Evolutionary conservation across 2,113 vertebrate genomes (phyloP).

Genomic region (Xiphorhynchus elegans): DNA sequence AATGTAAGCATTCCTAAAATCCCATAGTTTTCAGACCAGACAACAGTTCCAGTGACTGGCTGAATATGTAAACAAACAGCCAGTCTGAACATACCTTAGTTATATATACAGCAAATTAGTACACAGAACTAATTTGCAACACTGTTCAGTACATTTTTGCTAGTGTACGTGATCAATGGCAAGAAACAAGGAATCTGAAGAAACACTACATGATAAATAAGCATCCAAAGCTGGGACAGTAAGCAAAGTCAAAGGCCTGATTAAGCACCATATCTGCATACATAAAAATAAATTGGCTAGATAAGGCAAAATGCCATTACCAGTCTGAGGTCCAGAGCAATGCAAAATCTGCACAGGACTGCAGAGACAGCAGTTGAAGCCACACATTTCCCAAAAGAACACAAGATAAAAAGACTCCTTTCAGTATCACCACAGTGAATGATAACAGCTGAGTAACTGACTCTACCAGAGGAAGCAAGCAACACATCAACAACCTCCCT

Average conservation of each 20-base stretch:
- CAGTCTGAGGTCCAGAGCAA: not conserved
- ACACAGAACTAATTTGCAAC: not conserved
- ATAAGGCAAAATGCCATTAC: not conserved
- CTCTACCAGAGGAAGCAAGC: not conserved
- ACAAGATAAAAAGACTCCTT: not conserved
- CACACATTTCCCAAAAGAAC: not conserved
- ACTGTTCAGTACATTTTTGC: not conserved
- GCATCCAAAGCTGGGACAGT: not conserved
- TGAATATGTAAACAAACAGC: not conserved
- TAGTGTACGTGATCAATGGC: not conserved
- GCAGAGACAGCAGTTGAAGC: not conserved
- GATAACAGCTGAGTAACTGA: not conserved
- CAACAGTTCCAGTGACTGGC: accelerated
- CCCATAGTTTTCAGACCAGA: not conserved
- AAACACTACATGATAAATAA: not conserved
- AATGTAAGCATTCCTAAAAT: not conserved
- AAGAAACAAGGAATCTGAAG: not conserved
- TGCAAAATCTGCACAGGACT: not conserved
- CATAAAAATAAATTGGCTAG: not conserved
- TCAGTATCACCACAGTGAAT: not conserved
- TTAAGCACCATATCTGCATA: not conserved
- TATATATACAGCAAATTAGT: not conserved
- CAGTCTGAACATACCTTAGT: not conserved
- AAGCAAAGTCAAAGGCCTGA: not conserved
- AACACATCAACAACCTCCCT: not conserved